Base-by-base conservation (phyloP, 2,797 vertebrate genomes). In the Mallotus villosus region DNA sequence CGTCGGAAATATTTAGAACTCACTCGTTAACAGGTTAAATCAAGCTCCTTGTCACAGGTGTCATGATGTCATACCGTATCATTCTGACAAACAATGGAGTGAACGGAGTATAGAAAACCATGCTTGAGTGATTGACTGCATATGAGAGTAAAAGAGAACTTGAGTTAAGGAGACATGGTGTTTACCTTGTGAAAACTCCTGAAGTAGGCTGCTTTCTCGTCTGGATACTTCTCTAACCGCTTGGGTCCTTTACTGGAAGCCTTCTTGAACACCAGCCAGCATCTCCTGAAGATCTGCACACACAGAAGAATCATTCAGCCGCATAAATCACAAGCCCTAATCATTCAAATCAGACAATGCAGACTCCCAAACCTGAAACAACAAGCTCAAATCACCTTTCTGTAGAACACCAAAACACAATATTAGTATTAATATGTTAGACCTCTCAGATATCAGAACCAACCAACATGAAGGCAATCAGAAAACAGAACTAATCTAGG, bases 221-320 rank as follows among this genome's bases (percentile, higher is more conserved):
- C 98, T 14, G 97, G 95, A 91, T 99, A 99, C 88, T 99, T 99
- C 91, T 99, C 98, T 83, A 99, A 89, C 73, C 98, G 93, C 59
- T 97, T 91, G 7, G 98, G 97, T 73, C 98, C 98, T 94, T 99
- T 99, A 89, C 97, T 99, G 57, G 97, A 99, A 34, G 97, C 97
- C 80, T 99, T 99, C 90, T 98, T 99, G 92, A 99, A 99, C 84
- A 99, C 97, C 79, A 99, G 87, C 97, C 97, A 99, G 85, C 96
- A 98, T 82, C 97, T 94, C 71, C 97, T 94, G 91, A 96, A 99
- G 90, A 99, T 98, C 97, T 99, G 93, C 63, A 86, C 89, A 77
- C 58, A 60, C 58, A 5, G 85, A 86, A n/a, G 89, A 71, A 16
- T 16, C 75, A 78, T 6, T 14, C 63, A 67, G 71, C 59, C 34